phyloP scores from a whole-genome alignment of 2,888 invertebrate genomes.

The Harpalus rufipes region DNA sequence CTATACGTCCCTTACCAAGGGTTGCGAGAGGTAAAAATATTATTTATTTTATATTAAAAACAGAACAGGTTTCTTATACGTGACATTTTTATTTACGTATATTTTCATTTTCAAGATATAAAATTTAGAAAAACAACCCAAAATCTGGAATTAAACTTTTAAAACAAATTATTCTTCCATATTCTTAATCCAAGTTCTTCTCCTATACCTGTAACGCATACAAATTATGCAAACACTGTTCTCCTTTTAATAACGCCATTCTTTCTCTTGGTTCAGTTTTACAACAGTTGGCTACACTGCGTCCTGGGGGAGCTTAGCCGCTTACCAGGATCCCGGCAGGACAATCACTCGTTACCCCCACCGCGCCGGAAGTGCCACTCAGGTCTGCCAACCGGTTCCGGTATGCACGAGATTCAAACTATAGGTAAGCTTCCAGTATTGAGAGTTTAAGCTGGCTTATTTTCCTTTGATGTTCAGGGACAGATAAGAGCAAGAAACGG shows the following conservation, averaged over 20 bases:
- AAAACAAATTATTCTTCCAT: not conserved
- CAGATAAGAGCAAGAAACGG: too few species aligned
- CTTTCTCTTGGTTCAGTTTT: not conserved
- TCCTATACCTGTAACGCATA: constrained; percentile 1
- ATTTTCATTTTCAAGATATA: not conserved
- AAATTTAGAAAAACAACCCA: not conserved
- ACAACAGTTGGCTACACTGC: constrained; percentile 37
- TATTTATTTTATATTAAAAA: too few species aligned
- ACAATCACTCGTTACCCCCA: constrained; percentile 44
- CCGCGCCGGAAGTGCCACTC: not conserved
- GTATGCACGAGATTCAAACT: not conserved
- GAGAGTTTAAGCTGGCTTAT: not conserved
- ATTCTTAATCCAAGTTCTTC: not conserved
- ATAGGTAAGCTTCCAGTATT: not conserved
- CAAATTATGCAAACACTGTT: not conserved
- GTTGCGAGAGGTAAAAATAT: too few species aligned
- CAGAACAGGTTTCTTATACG: too few species aligned
- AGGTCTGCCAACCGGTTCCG: not conserved
- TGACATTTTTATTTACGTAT: not conserved
- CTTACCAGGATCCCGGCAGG: not conserved
- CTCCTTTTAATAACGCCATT: not conserved
- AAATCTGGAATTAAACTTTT: not conserved
- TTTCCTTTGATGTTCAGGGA: not conserved
- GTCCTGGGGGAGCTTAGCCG: constrained; percentile 40
- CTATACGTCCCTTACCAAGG: too few species aligned